Evolutionary conservation across 2,797 vertebrate genomes (phyloP).

Genomic region (Protosalanx chinensis): DNA sequence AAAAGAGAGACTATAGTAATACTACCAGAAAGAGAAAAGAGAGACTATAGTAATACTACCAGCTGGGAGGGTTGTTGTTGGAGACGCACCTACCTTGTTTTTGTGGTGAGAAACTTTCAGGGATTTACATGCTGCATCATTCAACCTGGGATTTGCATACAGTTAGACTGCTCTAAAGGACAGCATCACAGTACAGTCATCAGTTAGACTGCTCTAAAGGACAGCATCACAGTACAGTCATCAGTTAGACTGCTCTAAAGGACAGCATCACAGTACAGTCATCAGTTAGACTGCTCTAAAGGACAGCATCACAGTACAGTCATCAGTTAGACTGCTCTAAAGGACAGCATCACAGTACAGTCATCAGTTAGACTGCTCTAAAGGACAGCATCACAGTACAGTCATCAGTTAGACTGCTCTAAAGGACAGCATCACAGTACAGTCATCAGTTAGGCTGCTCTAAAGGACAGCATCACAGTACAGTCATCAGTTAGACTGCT

Average conservation of each 20-base stretch:
- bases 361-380: slow-evolving; percentile 45
- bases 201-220: slow-evolving; percentile 8
- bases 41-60: too few relatives aligned
- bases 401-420: slow-evolving; percentile 44
- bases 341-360: slow-evolving; percentile 39
- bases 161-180: slow-evolving; percentile 44
- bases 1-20: too few relatives aligned
- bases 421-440: slow-evolving; percentile 38
- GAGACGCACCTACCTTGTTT: not conserved
- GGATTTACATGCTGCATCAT: slow-evolving; percentile 14
- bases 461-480: slow-evolving; percentile 38
- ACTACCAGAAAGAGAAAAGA: too few relatives aligned
- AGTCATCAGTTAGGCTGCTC: slow-evolving; percentile 45
- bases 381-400: slow-evolving; percentile 39
- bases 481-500: slow-evolving; percentile 44
- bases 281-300: slow-evolving; percentile 44
- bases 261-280: slow-evolving; percentile 39
- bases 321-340: slow-evolving; percentile 43
- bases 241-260: slow-evolving; percentile 44
- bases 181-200: slow-evolving; percentile 39
- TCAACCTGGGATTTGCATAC: slow-evolving; percentile 51
- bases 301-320: slow-evolving; percentile 39
- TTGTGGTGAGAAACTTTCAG: not conserved
- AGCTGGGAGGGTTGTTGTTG: too few relatives aligned
- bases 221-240: not conserved